Evolutionary conservation across 2,888 invertebrate species (phyloP).

Genomic region (Phymatocera aterrima): DNA sequence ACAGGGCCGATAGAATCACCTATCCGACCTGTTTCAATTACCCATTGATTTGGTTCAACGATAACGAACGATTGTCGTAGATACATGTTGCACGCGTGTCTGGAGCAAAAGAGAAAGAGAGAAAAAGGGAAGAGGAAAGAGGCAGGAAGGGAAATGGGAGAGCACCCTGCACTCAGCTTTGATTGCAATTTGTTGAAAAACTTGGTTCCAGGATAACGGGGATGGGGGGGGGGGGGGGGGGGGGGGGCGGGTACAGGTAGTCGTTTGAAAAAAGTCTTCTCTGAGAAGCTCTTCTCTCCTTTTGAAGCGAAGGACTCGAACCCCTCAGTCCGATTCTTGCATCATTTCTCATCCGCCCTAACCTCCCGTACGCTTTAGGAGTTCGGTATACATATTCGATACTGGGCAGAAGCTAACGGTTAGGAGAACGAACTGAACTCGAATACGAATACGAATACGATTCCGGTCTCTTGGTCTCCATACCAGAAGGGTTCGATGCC

Average conservation of each 20-base stretch:
- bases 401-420: neutral
- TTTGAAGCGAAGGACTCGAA: neutral
- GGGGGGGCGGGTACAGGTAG: neutral
- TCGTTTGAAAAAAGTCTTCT: neutral
- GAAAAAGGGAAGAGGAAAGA: neutral
- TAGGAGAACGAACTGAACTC: neutral
- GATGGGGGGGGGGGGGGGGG: no score
- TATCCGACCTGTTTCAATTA: neutral
- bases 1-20: neutral
- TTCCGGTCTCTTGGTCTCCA: constrained; percentile 25
- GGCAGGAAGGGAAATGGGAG: no score
- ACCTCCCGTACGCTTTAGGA: neutral
- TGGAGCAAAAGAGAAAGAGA: neutral
- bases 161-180: neutral
- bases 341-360: neutral
- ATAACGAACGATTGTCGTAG: neutral
- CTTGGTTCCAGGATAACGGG: no score
- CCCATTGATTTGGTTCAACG: constrained; percentile 1
- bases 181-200: neutral
- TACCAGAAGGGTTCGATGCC: constrained; percentile 68
- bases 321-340: neutral
- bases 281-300: constrained; percentile 43
- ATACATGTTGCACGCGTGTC: neutral
- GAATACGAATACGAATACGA: no score
- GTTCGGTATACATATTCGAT: neutral